Evolutionary conservation across 2,888 invertebrate genomes (phyloP), one percentile per base, ranked within the genome.

Genomic region (Apamea crenata): DNA sequence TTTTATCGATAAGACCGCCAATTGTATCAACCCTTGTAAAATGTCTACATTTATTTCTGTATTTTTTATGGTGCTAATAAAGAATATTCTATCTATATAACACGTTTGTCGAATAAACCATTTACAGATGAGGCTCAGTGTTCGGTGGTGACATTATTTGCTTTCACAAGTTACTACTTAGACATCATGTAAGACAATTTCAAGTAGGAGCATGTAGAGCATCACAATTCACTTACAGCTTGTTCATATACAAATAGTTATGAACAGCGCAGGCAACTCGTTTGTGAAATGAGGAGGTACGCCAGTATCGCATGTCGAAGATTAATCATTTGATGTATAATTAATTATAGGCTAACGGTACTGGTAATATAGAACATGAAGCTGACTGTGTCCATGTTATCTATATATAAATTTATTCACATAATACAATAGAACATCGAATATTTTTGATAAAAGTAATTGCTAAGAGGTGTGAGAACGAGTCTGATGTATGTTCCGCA

Each of bases 111-210:
- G 16, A 63, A 56, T 29, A 67, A 74, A 71, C 32, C 32, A 25
- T 71, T 71, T 40, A 59, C 25, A 10, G 10, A 56, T 21, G 25
- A 56, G 25, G 4, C n/a, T 67, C 63, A 4, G 50, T 63, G 29
- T 47, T 50, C 2, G 25, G 18, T 10, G 59, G 69, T 59, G n/a
- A 56, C 66, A 67, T 56, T 82, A 83, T 78, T 83, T 79, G 61
- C 50, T 50, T 29, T 32, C 21, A 29, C 66, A 47, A 63, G 16
- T 44, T 67, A 63, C 40, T 56, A 63, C 50, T 73, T 63, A 67
- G 40, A 50, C 59, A 74, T 25, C 56, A 61, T 29, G 29, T 74
- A 29, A 36, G 53, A 36, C 59, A 53, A 18, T 66, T 59, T 47
- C 21, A 61, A 61, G 36, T 69, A 61, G 8, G 2, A 50, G 16